A percentile compares a stretch with the other conserved stretches of the same genome.
Evolutionary conservation across 2,888 invertebrate genomes (phyloP).

Genomic region (Nowickia ferox): DNA sequence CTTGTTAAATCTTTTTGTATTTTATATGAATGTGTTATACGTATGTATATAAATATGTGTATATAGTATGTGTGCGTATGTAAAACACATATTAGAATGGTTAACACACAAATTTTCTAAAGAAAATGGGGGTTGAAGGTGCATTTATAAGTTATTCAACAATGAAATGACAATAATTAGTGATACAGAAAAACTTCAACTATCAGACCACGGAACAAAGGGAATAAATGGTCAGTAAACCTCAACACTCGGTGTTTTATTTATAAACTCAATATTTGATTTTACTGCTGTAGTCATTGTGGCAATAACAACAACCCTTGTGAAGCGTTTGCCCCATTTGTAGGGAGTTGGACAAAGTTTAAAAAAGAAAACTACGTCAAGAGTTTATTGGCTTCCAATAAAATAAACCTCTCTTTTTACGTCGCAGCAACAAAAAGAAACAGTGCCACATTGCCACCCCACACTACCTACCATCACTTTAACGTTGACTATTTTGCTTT

Average conservation of each 20-base stretch:
- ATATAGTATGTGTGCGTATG: neutral
- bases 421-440: slow-evolving; percentile 16
- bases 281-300: slow-evolving; percentile 15
- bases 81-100: slow-evolving; percentile 12
- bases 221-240: slow-evolving; percentile 38
- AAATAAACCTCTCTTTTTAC: slow-evolving; percentile 34
- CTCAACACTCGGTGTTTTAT: slow-evolving; percentile 18
- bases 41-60: neutral
- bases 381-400: slow-evolving; percentile 70
- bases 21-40: neutral
- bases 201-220: neutral
- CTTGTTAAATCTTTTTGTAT: slow-evolving; percentile 1
- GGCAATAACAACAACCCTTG: slow-evolving; percentile 59
- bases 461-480: neutral
- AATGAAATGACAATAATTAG: slow-evolving; percentile 2
- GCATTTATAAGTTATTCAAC: slow-evolving; percentile 33
- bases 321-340: neutral
- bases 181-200: neutral
- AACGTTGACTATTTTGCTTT: neutral
- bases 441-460: slow-evolving; percentile 2
- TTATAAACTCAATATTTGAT: neutral
- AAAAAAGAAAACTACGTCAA: slow-evolving; percentile 49
- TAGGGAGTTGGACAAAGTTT: slow-evolving; percentile 25
- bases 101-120: neutral
- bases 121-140: slow-evolving; percentile 21